Evolutionary conservation across 2,113 vertebrate genomes (phyloP).

Genomic region (Corvus hawaiiensis): DNA sequence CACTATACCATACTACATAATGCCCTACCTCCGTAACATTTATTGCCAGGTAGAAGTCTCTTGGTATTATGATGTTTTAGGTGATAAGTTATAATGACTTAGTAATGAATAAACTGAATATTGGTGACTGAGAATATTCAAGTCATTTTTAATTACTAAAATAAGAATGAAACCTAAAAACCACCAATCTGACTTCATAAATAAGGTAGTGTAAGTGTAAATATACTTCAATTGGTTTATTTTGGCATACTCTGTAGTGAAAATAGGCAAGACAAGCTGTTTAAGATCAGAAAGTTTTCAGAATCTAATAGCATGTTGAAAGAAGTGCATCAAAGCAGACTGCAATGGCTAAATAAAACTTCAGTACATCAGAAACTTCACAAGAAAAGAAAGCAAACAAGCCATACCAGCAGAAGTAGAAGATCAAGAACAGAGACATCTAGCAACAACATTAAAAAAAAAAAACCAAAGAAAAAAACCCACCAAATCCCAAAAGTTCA

Average conservation of each 20-base stretch:
- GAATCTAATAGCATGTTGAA: background rate
- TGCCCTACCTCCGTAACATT: background rate
- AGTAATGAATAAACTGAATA: background rate
- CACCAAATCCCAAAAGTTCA: background rate
- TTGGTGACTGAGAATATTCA: rapidly evolving
- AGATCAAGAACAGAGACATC: background rate
- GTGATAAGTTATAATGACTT: background rate
- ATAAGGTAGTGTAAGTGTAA: background rate
- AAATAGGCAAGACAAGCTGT: background rate
- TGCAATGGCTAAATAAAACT: background rate
- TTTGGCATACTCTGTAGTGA: background rate
- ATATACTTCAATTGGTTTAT: background rate
- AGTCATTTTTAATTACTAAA: background rate
- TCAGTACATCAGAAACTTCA: background rate
- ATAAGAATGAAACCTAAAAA: background rate
- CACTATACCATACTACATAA: background rate
- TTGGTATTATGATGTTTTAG: background rate
- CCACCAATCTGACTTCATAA: background rate
- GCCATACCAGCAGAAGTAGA: background rate
- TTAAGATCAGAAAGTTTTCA: background rate
- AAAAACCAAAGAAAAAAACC: no score
- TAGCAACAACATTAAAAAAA: background rate
- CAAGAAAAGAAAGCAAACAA: background rate
- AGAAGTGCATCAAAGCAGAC: background rate
- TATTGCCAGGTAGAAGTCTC: background rate